A percentile compares a stretch with the other conserved stretches of the same genome.
Conservation (phyloP, 2,113 vertebrate species). For the Manacus vitellinus region DNA sequence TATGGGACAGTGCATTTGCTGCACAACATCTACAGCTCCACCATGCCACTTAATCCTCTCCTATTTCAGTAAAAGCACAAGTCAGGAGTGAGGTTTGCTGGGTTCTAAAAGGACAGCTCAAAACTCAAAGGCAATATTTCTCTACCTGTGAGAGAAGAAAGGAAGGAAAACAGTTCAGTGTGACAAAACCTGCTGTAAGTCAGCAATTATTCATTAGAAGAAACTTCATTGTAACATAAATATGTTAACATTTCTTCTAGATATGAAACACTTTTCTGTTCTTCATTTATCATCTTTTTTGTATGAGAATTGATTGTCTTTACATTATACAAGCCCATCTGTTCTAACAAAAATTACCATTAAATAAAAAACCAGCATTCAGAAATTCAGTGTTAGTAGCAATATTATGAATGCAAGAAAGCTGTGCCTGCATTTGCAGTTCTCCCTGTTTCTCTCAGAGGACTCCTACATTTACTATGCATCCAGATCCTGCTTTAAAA, state of each 20-base stretch:
- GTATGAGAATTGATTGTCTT: not conserved
- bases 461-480: not conserved
- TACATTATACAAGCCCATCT: not conserved
- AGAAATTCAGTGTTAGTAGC: not conserved
- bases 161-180: not conserved
- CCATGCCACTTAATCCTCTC: not conserved
- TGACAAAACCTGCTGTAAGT: not conserved
- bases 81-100: not conserved
- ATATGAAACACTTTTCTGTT: accelerated
- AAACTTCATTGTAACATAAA: not conserved
- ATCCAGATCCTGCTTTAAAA: not conserved
- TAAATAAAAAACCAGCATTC: not conserved
- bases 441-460: not conserved
- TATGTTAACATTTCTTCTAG: not conserved
- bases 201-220: not conserved
- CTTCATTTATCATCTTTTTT: not conserved
- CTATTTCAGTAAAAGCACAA: not conserved
- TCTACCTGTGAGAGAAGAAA: not conserved
- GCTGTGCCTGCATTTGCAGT: not conserved
- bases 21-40: not conserved
- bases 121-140: not conserved
- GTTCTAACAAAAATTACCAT: not conserved
- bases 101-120: not conserved
- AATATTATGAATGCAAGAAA: not conserved
- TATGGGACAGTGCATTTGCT: not conserved